Base-by-base conservation (phyloP, 2,113 vertebrate species). In the Agapornis roseicollis region DNA sequence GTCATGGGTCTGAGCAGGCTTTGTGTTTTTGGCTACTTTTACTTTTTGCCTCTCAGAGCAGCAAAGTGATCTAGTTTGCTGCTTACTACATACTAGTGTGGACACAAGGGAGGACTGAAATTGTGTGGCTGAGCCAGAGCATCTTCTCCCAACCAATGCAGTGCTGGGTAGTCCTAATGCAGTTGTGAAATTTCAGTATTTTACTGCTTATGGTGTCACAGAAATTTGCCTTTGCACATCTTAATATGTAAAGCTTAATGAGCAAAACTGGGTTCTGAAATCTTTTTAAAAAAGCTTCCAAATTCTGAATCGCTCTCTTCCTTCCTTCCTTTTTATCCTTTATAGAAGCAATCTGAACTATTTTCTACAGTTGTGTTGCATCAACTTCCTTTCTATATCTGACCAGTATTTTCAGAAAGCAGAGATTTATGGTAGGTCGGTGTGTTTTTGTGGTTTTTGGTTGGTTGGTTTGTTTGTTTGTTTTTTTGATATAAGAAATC, bases 371-470 rank as follows among this genome's bases (percentile, higher is more conserved):
- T 60, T 86, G 47, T 55, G 6, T 91, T 86, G 13, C 22, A 60
- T 84, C 8, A 28, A 0, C 39, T 83, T 94, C 7, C 74, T 84
- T 90, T 74, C 24, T 76, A 15, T 49, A 33, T 53, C 35, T 90
- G 42, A 20, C 80, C 6, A 7, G 39, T 77, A 31, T 86, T 89
- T 94, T 56, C 64, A 78, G 68, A 84, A 83, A 64, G 25, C 10
- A 24, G 60, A 56, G 39, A 56, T 19, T 33, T 71, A 0, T 1
- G 7, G 18, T 23, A 71, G 11, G 6, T n/a, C 44, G 9, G 2
- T 76, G 3, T 41, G 41, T 41, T 2, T 7, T 46, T 73, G n/a
- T n/a, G n/a, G n/a, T n/a, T n/a, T n/a, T n/a, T n/a, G n/a, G n/a
- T n/a, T n/a, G n/a, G n/a, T n/a, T n/a, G n/a, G n/a, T n/a, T n/a